A percentile compares a stretch with the other conserved stretches of the same genome.
Evolutionary conservation across 2,797 vertebrate species (phyloP).

Genomic region (Cossypha dichroa): DNA sequence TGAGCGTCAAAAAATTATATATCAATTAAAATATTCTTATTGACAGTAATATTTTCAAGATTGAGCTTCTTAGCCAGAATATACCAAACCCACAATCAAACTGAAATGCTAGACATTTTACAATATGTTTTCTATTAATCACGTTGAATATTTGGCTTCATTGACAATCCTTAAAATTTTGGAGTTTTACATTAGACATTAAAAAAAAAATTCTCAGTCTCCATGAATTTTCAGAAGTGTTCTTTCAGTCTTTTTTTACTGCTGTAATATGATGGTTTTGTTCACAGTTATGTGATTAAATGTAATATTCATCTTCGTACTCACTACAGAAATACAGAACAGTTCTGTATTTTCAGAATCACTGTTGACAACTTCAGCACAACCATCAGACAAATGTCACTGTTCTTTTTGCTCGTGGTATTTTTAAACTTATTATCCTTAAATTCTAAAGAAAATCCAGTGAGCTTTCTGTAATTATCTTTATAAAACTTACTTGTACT

Average conservation of each 20-base stretch:
- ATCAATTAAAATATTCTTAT: background rate
- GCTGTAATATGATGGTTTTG: background rate
- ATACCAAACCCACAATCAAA: background rate
- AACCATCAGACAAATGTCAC: background rate
- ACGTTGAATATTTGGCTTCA: background rate
- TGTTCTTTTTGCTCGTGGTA: background rate
- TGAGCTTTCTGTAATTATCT: background rate
- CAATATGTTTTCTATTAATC: background rate
- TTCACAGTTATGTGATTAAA: background rate
- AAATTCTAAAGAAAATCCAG: background rate
- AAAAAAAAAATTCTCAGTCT: background rate
- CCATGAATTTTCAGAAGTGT: background rate
- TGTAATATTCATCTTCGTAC: background rate
- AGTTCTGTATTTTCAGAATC: background rate
- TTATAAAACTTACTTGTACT: background rate
- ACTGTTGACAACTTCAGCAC: background rate
- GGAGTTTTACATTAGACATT: background rate
- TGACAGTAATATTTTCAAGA: background rate
- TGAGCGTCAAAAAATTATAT: background rate
- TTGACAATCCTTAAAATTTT: background rate
- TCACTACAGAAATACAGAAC: background rate
- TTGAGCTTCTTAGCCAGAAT: background rate
- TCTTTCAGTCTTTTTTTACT: background rate
- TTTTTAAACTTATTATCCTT: background rate
- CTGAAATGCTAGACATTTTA: background rate